These are phyloP conservation scores for Ptyas mucosa DNA, from an alignment of 2,113 vertebrate species.

Conservation along the genomic window DNA sequence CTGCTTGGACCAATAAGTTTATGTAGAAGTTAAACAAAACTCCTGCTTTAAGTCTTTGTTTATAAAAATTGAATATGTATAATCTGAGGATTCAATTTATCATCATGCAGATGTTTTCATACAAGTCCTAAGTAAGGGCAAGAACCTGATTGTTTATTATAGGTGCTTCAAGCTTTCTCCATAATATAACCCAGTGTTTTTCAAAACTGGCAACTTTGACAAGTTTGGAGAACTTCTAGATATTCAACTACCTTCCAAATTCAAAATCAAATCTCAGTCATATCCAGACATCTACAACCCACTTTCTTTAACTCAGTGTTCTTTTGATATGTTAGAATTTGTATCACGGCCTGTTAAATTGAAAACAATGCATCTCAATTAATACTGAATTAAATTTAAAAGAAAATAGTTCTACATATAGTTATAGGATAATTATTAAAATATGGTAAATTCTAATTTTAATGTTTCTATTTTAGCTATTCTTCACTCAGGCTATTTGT, in stretches of 20 bases:
- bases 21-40: background rate
- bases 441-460: background rate
- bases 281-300: background rate
- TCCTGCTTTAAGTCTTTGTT: background rate
- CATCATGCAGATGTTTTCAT: background rate
- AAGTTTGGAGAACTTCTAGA: background rate
- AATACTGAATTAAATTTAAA: background rate
- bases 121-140: background rate
- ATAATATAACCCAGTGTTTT: background rate
- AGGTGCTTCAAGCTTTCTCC: background rate
- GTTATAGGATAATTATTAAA: background rate
- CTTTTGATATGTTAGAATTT: background rate
- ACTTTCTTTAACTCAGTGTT: background rate
- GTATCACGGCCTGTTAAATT: background rate
- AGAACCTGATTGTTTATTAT: background rate
- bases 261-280: background rate
- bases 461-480: background rate
- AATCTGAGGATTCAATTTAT: background rate
- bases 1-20: background rate
- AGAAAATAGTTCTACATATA: background rate
- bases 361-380: background rate
- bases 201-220: background rate
- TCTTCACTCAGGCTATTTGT: background rate
- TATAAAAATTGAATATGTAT: background rate
- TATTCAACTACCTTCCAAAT: background rate